Evolutionary conservation across 2,797 vertebrate species (phyloP).

Genomic region (Takifugu ocellatus): DNA sequence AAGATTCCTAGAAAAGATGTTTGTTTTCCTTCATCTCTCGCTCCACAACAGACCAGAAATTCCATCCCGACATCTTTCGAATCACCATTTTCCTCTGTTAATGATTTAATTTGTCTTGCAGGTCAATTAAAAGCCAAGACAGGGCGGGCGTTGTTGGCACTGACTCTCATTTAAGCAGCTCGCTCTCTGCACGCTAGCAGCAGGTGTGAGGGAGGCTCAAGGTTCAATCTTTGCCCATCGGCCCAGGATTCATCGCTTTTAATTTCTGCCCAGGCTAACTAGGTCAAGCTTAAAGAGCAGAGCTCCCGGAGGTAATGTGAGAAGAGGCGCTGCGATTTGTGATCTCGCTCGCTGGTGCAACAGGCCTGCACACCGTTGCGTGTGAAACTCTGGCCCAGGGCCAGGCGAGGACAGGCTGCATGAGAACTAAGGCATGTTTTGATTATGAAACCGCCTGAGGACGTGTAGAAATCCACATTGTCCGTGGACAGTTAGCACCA

Average conservation of each 20-base stretch:
- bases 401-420: conserved; percentile 65
- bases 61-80: conserved; percentile 32
- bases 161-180: conserved; percentile 30
- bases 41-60: conserved; percentile 44
- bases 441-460: conserved; percentile 50
- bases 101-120: conserved; percentile 29
- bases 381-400: conserved; percentile 71
- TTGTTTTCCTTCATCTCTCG: neutral
- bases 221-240: conserved; percentile 25
- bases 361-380: conserved; percentile 65
- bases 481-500: conserved; percentile 9
- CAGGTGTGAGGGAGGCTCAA: conserved; percentile 38
- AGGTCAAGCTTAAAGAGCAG: conserved; percentile 28
- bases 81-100: conserved; percentile 31
- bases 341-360: conserved; percentile 42
- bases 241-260: conserved; percentile 53
- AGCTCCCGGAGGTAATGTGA: conserved; percentile 48
- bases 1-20: neutral
- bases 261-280: conserved; percentile 22
- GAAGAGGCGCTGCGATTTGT: conserved; percentile 54
- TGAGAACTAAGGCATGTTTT: conserved; percentile 58
- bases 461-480: conserved; percentile 41
- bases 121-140: conserved; percentile 14
- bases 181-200: conserved; percentile 42
- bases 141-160: conserved; percentile 15